These are phyloP conservation scores for Calliopsis andreniformis DNA, from an alignment of 1,140 invertebrate genomes.

Conservation along the genomic window DNA sequence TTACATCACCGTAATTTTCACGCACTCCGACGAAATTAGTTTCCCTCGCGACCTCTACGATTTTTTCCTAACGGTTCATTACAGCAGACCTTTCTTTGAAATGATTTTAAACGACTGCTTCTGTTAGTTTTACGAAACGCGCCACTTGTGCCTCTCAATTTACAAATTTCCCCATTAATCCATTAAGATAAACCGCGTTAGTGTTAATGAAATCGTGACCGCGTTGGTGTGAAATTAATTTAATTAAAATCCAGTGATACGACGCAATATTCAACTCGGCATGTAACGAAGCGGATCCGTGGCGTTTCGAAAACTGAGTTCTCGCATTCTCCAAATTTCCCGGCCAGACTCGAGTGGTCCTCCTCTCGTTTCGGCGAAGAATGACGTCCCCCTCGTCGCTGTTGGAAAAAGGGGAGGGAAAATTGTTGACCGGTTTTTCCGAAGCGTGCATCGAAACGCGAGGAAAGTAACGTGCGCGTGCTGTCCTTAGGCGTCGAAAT, in stretches of 20 bases:
- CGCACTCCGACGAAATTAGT: too few species aligned
- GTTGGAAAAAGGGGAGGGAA: background rate
- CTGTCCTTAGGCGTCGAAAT: slow-evolving; percentile 26
- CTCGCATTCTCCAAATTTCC: slow-evolving; percentile 7
- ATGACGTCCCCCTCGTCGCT: too few species aligned
- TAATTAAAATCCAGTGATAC: slow-evolving; percentile 17
- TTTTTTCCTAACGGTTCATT: too few species aligned
- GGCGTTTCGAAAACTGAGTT: background rate
- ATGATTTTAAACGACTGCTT: too few species aligned
- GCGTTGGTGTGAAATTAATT: slow-evolving; percentile 8
- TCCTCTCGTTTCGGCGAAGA: background rate
- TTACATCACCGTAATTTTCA: too few species aligned
- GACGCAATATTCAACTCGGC: background rate
- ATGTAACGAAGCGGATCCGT: background rate
- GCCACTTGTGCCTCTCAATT: too few species aligned
- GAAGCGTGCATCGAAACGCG: slow-evolving; percentile 8
- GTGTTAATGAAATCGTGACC: background rate
- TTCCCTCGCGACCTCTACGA: too few species aligned
- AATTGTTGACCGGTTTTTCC: slow-evolving; percentile 10
- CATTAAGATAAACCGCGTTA: background rate
- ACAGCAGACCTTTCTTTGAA: too few species aligned
- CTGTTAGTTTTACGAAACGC: too few species aligned
- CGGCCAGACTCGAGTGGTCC: background rate
- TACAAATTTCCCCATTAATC: background rate
- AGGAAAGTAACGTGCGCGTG: background rate